Conservation (phyloP, 2,797 vertebrate genomes). For the Spondyliosoma cantharus region DNA sequence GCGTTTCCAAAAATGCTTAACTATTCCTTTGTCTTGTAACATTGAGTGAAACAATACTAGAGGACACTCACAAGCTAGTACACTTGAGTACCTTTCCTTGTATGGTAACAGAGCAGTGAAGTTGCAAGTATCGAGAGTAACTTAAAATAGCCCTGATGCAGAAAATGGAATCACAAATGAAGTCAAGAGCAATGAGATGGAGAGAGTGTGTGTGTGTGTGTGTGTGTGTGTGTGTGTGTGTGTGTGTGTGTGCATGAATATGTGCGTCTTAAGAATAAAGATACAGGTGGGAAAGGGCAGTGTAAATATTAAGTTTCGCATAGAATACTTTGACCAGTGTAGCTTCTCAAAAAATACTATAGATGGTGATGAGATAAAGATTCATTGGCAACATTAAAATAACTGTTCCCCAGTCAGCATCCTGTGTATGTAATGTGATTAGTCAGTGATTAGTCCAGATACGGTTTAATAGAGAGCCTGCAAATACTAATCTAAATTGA, state of each 20-base stretch:
- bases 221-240: slow-evolving; percentile 27
- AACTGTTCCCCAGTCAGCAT: slow-evolving; percentile 36
- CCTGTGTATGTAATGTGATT: slow-evolving; percentile 52
- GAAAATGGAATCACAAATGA: slow-evolving; percentile 44
- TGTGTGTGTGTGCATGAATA: slow-evolving; percentile 12
- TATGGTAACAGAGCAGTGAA: slow-evolving; percentile 20
- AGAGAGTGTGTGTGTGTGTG: slow-evolving; percentile 19
- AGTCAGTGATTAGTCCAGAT: slow-evolving; percentile 53
- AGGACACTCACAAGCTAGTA: neutral
- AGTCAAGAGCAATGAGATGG: slow-evolving; percentile 3
- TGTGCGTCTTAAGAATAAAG: slow-evolving; percentile 7
- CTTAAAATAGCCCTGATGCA: slow-evolving; percentile 49
- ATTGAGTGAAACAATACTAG: neutral
- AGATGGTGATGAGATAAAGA: slow-evolving; percentile 44
- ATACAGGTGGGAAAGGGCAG: slow-evolving; percentile 19
- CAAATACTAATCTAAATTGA: slow-evolving; percentile 44
- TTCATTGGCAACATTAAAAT: slow-evolving; percentile 46
- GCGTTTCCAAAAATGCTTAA: neutral
- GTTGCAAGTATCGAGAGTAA: slow-evolving; percentile 29
- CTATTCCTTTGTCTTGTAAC: neutral
- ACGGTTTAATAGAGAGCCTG: slow-evolving; percentile 28
- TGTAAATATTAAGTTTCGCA: slow-evolving; percentile 38
- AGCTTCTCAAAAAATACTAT: slow-evolving; percentile 14
- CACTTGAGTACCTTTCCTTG: slow-evolving; percentile 16
- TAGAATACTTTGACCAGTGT: slow-evolving; percentile 25